Conservation (phyloP, 2,113 vertebrate genomes). For the Struthidea cinerea region DNA sequence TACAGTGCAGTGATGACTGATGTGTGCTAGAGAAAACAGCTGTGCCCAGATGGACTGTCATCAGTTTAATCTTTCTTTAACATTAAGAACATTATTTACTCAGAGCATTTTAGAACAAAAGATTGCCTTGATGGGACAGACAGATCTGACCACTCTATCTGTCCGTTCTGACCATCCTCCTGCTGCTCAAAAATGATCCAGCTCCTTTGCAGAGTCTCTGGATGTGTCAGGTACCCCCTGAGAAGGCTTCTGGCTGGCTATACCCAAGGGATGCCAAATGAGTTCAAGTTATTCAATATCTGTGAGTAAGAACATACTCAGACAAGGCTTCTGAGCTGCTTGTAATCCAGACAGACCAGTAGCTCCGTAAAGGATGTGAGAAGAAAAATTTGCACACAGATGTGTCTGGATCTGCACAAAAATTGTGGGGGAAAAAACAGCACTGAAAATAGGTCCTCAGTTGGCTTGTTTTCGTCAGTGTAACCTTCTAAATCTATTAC, state of each 20-base stretch:
- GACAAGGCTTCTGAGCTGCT: background rate
- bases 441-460: background rate
- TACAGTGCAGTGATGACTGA: background rate
- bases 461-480: background rate
- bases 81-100: background rate
- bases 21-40: background rate
- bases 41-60: background rate
- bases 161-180: background rate
- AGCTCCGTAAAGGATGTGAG: background rate
- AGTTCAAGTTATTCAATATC: background rate
- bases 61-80: background rate
- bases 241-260: background rate
- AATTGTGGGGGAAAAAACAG: fast-evolving
- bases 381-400: background rate
- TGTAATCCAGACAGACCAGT: background rate
- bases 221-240: background rate
- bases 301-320: background rate
- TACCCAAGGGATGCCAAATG: background rate
- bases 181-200: background rate
- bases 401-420: background rate
- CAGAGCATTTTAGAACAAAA: background rate
- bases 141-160: background rate
- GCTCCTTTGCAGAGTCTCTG: background rate
- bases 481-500: background rate
- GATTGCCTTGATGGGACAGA: background rate